phyloP scores from a whole-genome alignment of 2,113 vertebrate genomes.

The Machaerirhynchus nigripectus region DNA sequence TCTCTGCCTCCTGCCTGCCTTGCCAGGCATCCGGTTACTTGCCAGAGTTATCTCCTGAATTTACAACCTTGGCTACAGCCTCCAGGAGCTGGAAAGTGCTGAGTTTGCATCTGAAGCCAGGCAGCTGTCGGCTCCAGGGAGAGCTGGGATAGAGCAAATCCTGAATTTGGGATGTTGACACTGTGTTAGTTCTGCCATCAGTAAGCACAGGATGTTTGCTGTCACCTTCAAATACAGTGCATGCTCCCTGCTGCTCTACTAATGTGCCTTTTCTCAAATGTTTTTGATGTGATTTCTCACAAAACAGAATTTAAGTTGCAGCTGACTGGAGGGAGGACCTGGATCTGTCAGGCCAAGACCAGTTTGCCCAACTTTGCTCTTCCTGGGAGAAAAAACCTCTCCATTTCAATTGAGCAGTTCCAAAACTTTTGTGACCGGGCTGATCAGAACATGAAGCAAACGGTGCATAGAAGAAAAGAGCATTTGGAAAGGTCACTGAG shows the following conservation, averaged over 20 bases:
- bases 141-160: neutral
- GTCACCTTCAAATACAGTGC: neutral
- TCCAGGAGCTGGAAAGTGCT: neutral
- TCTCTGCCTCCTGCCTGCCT: neutral
- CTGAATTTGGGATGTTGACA: neutral
- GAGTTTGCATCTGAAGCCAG: neutral
- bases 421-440: neutral
- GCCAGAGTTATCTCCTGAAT: conserved; percentile 44
- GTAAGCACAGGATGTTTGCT: neutral
- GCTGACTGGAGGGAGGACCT: neutral
- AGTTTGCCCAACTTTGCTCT: neutral
- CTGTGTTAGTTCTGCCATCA: neutral
- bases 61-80: neutral
- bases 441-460: neutral
- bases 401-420: neutral
- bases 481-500: neutral
- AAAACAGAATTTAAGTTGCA: neutral
- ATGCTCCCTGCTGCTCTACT: neutral
- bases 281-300: neutral
- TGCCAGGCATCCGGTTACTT: conserved; percentile 23
- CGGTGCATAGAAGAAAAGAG: neutral
- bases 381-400: neutral
- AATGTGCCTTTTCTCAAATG: neutral
- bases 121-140: neutral
- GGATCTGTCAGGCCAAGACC: neutral